These are phyloP conservation scores for Ophion slaviceki DNA, from an alignment of 2,888 invertebrate species.

Conservation along the genomic window DNA sequence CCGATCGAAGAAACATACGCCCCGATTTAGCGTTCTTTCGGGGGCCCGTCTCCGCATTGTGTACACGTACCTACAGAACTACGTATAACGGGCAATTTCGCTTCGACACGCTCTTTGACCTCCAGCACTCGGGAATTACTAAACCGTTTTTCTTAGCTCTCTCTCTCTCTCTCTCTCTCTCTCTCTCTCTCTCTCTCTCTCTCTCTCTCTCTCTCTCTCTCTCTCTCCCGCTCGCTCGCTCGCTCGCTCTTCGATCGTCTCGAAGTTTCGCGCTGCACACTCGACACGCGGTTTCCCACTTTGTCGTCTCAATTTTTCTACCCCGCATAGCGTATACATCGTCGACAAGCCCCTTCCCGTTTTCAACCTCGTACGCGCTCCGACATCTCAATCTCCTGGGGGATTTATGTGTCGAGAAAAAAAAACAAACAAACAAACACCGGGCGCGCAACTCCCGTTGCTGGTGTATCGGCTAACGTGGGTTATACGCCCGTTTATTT, in stretches of 20 bases:
- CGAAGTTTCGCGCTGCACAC: constrained; percentile 23
- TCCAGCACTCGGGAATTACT: constrained; percentile 74
- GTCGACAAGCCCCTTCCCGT: constrained; percentile 14
- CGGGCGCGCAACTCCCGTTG: too few species aligned
- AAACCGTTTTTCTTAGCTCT: constrained; percentile 64
- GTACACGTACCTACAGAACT: constrained; percentile 45
- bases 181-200: constrained; percentile 18
- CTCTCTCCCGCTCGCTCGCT: constrained; percentile 18
- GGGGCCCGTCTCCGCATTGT: constrained; percentile 21
- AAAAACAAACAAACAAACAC: not conserved
- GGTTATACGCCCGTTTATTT: not conserved
- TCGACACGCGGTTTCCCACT: too few species aligned
- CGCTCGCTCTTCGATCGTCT: constrained; percentile 20
- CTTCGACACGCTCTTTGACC: constrained; percentile 70
- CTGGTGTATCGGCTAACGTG: not conserved
- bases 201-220: constrained; percentile 16
- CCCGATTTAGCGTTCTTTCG: constrained; percentile 36
- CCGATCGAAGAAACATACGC: constrained; percentile 68
- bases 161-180: too few species aligned
- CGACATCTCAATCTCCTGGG: constrained; percentile 40
- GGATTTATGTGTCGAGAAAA: not conserved
- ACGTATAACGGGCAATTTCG: constrained; percentile 52
- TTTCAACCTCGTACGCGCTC: constrained; percentile 19
- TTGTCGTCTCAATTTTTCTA: not conserved
- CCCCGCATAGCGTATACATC: constrained; percentile 19